A percentile compares a stretch with the other conserved stretches of the same genome.
Evolutionary conservation across 2,888 invertebrate genomes (phyloP).

Genomic region (Dendrolimus houi): DNA sequence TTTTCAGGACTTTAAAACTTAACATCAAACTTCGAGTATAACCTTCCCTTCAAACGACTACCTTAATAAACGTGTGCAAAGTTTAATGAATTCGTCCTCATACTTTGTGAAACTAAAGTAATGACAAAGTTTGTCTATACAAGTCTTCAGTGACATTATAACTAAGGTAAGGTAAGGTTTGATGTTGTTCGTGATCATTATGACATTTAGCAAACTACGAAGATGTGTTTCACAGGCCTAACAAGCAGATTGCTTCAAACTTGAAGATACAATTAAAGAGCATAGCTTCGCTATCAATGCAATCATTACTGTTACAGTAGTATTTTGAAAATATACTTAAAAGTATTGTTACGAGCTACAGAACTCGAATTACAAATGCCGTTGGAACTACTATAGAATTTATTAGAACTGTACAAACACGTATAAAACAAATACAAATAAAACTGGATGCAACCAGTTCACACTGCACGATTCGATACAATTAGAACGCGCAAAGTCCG

Average conservation of each 20-base stretch:
- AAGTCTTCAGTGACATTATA: slow-evolving; percentile 20
- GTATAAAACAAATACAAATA: too few species aligned
- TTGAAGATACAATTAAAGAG: slow-evolving; percentile 5
- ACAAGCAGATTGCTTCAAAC: slow-evolving; percentile 4
- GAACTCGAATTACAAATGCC: too few species aligned
- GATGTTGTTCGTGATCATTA: slow-evolving; percentile 15
- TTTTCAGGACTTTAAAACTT: not conserved
- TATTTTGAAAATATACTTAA: too few species aligned
- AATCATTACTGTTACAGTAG: too few species aligned
- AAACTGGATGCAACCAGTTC: too few species aligned
- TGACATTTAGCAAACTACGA: slow-evolving; percentile 9
- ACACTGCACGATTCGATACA: too few species aligned
- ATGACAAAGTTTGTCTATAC: slow-evolving; percentile 24
- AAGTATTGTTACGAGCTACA: too few species aligned
- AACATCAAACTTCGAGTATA: not conserved
- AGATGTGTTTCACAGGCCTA: slow-evolving; percentile 5
- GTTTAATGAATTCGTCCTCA: slow-evolving; percentile 13
- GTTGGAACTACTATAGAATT: too few species aligned
- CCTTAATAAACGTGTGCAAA: slow-evolving; percentile 3
- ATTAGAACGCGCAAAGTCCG: too few species aligned
- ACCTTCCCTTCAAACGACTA: not conserved
- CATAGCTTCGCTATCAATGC: not conserved
- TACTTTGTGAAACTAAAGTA: slow-evolving; percentile 14
- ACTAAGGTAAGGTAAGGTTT: slow-evolving; percentile 11
- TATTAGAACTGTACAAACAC: too few species aligned